Evolutionary conservation across 2,797 vertebrate genomes (phyloP), one percentile per base, ranked within the genome.

Genomic region (Myiotriccus ornatus): DNA sequence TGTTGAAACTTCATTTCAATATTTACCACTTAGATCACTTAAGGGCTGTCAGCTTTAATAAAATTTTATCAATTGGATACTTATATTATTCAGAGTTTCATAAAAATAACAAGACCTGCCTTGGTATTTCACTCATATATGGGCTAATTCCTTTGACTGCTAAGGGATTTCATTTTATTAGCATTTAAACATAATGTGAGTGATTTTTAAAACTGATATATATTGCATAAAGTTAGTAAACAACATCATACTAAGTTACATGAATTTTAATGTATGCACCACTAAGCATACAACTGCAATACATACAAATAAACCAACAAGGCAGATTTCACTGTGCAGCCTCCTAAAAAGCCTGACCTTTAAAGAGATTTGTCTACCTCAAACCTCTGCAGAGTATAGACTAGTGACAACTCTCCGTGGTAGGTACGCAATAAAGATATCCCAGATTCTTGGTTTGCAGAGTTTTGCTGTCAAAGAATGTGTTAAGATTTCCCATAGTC

Each of bases 1-100:
- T 97, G 96, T 96, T 94, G 96, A 97, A 97, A 97, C 97, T 98
- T 98, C 97, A 98, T 98, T 98, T 98, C 98, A 98, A 98, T 98
- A 98, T 98, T 98, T 98, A 98, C 97, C 98, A 98, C 97, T 98
- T 98, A 98, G 97, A 98, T 98, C 97, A 98, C 98, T 98, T 98
- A 98, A 98, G 98, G 98, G 98, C 98, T 98, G 98, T 98, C 98
- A 98, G 97, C 97, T 98, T 98, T 98, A 98, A 98, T 98, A 98
- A 98, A 96, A 97, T 98, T 98, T 98, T 98, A 98, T 98, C 97
- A 97, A 98, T 98, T 97, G 97, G 98, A 98, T 98, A 98, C 97
- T 98, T 98, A 98, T 98, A 98, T 98, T 98, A 98, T 98, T 98
- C 97, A 97, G 94, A 57, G 97, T 97, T 97, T 98, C 98, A 98